phyloP scores from a whole-genome alignment of 2,888 invertebrate species.

The Nemurella pictetii region DNA sequence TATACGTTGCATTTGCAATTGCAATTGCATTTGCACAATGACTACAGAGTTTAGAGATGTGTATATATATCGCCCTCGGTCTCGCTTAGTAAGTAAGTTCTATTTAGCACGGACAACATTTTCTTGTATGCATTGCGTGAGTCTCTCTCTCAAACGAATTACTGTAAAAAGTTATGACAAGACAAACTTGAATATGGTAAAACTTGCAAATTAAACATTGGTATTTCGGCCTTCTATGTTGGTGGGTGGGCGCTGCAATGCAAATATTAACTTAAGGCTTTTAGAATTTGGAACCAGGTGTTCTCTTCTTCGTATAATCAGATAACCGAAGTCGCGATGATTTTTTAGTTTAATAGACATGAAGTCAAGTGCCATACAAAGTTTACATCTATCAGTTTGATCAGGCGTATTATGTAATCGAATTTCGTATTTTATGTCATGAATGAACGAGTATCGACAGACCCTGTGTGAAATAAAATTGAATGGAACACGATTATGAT shows the following conservation, averaged over 20 bases:
- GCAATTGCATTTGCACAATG: background rate
- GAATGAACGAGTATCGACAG: background rate
- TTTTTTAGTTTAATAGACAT: background rate
- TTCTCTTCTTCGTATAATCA: background rate
- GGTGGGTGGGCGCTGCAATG: background rate
- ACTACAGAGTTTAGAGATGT: background rate
- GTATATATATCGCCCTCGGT: background rate
- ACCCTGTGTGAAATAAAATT: background rate
- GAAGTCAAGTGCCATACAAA: background rate
- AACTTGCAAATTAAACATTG: background rate
- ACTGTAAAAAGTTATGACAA: background rate
- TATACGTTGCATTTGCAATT: too few relatives aligned
- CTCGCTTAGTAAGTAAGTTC: too few relatives aligned
- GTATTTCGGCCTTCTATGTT: background rate
- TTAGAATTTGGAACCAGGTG: background rate
- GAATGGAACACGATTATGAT: background rate
- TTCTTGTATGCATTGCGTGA: background rate
- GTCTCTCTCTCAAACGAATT: background rate
- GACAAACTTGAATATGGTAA: background rate
- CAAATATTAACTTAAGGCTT: background rate
- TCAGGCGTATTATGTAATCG: background rate
- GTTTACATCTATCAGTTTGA: background rate
- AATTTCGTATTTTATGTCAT: too few relatives aligned
- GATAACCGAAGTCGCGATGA: background rate
- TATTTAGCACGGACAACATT: too few relatives aligned